These are phyloP conservation scores for Sylvietta virens DNA, from an alignment of 2,113 vertebrate species.

Conservation along the genomic window DNA sequence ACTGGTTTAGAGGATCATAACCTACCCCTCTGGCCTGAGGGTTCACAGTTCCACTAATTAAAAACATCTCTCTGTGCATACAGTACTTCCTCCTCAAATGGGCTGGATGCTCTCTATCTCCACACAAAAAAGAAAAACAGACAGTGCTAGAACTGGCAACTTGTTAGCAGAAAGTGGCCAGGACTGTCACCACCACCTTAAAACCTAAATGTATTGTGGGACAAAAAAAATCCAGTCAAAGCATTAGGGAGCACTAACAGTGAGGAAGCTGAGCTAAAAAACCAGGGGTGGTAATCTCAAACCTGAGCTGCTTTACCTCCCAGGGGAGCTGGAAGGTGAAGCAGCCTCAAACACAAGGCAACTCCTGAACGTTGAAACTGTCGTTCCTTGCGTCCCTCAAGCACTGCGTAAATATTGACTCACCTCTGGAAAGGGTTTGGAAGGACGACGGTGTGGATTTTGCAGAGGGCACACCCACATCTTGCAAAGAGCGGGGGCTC, in stretches of 20 bases:
- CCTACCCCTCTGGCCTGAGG: neutral
- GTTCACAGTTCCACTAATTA: neutral
- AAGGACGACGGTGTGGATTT: neutral
- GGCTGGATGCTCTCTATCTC: neutral
- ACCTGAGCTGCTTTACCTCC: neutral
- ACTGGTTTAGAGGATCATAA: slow-evolving; percentile 3
- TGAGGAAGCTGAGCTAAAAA: neutral
- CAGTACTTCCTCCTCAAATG: neutral
- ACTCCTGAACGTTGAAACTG: neutral
- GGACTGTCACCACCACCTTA: neutral
- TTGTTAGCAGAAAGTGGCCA: neutral
- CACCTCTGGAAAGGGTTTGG: neutral
- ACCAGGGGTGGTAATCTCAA: neutral
- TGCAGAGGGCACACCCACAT: neutral
- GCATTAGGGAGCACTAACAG: neutral
- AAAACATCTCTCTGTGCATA: neutral
- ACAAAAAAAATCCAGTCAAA: neutral
- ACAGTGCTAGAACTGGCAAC: neutral
- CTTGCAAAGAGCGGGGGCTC: neutral
- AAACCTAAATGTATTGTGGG: neutral
- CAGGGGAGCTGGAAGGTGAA: slow-evolving; percentile 9
- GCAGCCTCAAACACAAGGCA: neutral
- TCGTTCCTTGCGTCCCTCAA: neutral
- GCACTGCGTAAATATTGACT: slow-evolving; percentile 3
- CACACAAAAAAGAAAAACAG: neutral